Conservation (phyloP, 2,888 invertebrate genomes). For the Stegophylla sp. region DNA sequence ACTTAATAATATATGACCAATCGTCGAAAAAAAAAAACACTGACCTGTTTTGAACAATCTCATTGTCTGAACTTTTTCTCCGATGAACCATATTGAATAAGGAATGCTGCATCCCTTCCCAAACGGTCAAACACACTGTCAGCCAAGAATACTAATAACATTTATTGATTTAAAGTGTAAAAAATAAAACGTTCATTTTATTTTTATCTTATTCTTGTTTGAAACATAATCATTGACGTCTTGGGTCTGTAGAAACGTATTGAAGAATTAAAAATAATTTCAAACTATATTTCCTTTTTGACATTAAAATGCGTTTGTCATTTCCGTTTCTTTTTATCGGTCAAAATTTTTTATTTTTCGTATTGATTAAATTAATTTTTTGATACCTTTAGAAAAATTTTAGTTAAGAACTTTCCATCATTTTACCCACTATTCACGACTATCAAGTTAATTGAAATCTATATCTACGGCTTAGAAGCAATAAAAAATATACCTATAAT, state of each 20-base stretch:
- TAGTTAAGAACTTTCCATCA: background rate
- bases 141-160: constrained; percentile 6
- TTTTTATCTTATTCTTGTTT: constrained; percentile 25
- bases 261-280: constrained; percentile 45
- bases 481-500: background rate
- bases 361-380: constrained; percentile 21
- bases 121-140: background rate
- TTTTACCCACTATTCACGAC: background rate
- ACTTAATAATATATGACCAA: constrained; percentile 14
- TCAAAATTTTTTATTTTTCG: constrained; percentile 18
- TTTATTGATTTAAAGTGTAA: constrained; percentile 32
- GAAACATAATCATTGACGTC: constrained; percentile 22
- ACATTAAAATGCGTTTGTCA: constrained; percentile 33
- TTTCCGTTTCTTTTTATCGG: constrained; percentile 22
- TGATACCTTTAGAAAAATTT: constrained; percentile 7
- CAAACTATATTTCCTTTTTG: constrained; percentile 36
- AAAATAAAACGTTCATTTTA: constrained; percentile 38
- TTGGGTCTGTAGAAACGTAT: constrained; percentile 20
- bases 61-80: background rate
- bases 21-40: constrained; percentile 1
- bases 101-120: background rate
- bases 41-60: background rate
- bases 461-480: background rate
- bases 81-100: constrained; percentile 8
- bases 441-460: constrained; percentile 20